phyloP scores from a whole-genome alignment of 53 echinoderm and acorn worm species.

The Crossaster papposus region DNA sequence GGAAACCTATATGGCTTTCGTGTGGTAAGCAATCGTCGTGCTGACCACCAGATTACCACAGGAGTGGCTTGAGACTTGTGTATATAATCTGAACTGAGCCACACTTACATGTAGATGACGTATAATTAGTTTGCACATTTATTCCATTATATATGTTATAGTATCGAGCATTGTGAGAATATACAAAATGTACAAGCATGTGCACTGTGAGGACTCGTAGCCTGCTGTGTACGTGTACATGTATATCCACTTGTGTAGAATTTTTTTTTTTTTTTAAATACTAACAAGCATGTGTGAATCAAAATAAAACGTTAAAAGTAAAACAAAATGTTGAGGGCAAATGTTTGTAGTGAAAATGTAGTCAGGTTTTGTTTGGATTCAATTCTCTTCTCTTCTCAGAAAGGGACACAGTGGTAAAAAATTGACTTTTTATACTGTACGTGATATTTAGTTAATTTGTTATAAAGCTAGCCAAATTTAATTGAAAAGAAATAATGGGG shows the following conservation, averaged over 20 bases:
- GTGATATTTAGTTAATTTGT: neutral
- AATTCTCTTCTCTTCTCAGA: neutral
- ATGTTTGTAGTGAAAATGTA: neutral
- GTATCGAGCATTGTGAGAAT: neutral
- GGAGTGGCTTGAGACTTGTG: conserved; percentile 26
- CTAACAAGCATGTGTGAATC: conserved; percentile 33
- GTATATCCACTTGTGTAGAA: conserved; percentile 5
- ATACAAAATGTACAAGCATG: no score
- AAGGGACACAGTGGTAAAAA: neutral
- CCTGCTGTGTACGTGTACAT: conserved; percentile 32
- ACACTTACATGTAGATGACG: neutral
- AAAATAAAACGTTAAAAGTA: neutral
- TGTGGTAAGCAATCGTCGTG: neutral
- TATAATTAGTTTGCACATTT: neutral
- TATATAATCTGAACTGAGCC: conserved; percentile 18
- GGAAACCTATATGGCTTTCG: neutral
- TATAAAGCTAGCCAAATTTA: no score
- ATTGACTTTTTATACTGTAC: neutral
- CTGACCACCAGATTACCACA: neutral
- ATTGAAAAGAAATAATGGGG: neutral
- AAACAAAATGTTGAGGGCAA: neutral
- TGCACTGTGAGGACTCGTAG: neutral
- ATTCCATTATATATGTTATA: neutral
- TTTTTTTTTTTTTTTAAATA: neutral
- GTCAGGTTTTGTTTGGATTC: neutral